Evolutionary conservation across 2,888 invertebrate species (phyloP).

Genomic region (Ernsta delagoae): DNA sequence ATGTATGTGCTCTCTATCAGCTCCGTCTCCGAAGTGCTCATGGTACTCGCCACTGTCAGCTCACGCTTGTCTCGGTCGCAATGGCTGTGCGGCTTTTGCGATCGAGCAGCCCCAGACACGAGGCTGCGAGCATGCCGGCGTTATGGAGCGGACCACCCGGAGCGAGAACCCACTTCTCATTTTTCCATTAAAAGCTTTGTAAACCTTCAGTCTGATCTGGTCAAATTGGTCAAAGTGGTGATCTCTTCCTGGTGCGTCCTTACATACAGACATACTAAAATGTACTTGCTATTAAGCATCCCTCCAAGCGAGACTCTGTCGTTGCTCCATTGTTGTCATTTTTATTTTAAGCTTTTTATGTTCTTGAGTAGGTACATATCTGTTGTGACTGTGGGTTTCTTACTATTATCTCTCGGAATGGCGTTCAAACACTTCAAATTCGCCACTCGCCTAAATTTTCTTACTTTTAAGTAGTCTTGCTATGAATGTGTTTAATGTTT

Average conservation of each 20-base stretch:
- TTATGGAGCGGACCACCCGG: constrained; percentile 77
- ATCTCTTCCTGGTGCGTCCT: constrained; percentile 62
- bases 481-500: constrained; percentile 64
- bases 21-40: constrained; percentile 99
- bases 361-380: constrained; percentile 63
- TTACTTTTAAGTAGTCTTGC: constrained; percentile 62
- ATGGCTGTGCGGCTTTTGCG: constrained; percentile 55
- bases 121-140: constrained; percentile 83
- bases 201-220: constrained; percentile 36
- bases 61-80: constrained; percentile 75
- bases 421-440: constrained; percentile 52
- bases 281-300: constrained; percentile 64
- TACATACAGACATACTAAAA: constrained; percentile 60
- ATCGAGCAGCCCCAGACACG: constrained; percentile 84
- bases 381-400: constrained; percentile 69
- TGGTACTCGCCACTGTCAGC: constrained; percentile 97
- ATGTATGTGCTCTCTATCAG: constrained; percentile 99
- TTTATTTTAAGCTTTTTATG: constrained; percentile 70
- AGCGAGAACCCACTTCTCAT: constrained; percentile 55
- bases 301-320: constrained; percentile 62
- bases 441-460: constrained; percentile 56
- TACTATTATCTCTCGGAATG: constrained; percentile 58
- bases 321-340: constrained; percentile 65
- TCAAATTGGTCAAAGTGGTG: constrained; percentile 50
- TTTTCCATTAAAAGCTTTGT: constrained; percentile 19